Percentiles rank a stretch among this genome's conserved stretches.
Conservation (phyloP, 2,888 invertebrate species). For the Aelia acuminata region DNA sequence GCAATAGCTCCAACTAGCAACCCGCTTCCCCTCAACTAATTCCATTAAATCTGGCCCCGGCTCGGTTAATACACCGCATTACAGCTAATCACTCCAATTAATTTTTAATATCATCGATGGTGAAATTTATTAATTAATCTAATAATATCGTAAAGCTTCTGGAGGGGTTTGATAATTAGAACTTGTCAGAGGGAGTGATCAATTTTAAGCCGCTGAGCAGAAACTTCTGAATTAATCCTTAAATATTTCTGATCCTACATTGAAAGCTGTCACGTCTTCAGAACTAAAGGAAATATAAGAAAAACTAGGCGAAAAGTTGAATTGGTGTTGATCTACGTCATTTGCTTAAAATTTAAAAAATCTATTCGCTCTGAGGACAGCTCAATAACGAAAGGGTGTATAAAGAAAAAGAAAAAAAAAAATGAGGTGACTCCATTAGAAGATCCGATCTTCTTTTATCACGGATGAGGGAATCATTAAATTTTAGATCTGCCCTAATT, state of each 20-base stretch:
- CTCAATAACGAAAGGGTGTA: no score
- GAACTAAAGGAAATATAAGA: no score
- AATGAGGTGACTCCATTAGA: no score
- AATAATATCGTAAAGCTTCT: neutral
- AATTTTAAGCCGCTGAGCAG: neutral
- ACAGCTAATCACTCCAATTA: neutral
- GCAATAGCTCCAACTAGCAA: neutral
- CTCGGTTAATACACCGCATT: constrained; percentile 1
- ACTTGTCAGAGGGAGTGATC: neutral
- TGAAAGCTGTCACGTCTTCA: no score
- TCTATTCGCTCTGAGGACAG: no score
- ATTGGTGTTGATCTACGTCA: no score
- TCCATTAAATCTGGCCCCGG: neutral
- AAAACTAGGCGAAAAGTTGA: no score
- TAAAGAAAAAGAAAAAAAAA: no score
- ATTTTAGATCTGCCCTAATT: no score
- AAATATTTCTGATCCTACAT: neutral
- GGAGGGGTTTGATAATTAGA: neutral
- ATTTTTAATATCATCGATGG: neutral
- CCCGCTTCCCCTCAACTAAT: neutral
- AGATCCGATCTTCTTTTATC: no score
- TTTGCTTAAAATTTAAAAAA: no score
- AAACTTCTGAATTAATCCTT: neutral
- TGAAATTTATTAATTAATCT: neutral
- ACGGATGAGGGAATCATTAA: no score